Percentiles rank a stretch among this genome's conserved stretches.
phyloP scores from a whole-genome alignment of 2,797 vertebrate genomes.

The Argya squamiceps region DNA sequence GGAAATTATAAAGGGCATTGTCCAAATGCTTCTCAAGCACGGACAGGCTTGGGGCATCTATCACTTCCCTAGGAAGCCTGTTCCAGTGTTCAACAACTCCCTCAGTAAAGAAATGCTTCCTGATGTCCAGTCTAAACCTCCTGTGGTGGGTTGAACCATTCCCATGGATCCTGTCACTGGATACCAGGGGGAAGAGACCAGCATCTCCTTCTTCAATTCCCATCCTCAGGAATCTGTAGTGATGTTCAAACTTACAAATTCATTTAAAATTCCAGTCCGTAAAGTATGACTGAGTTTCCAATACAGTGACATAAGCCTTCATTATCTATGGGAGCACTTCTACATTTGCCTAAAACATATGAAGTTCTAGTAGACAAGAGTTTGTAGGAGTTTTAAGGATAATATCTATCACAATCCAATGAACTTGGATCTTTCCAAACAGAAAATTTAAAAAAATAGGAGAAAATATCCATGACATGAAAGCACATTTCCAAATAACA shows the following conservation, averaged over 20 bases:
- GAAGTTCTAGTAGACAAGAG: not conserved
- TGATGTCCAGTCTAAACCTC: not conserved
- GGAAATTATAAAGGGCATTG: not conserved
- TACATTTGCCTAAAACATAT: not conserved
- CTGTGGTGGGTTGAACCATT: not conserved
- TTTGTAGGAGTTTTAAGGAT: not conserved
- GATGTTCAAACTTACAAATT: not conserved
- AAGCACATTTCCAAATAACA: not conserved
- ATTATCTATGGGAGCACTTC: not conserved
- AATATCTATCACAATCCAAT: not conserved
- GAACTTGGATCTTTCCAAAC: not conserved
- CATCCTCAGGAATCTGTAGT: not conserved
- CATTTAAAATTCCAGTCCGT: not conserved
- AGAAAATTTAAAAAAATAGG: not conserved
- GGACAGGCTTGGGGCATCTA: accelerated
- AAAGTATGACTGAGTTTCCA: not conserved
- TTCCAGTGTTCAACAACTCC: not conserved
- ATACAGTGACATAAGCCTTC: not conserved
- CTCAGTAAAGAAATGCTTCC: not conserved
- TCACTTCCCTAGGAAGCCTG: not conserved
- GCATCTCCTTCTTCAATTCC: not conserved
- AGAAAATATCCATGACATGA: not conserved
- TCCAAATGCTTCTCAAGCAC: not conserved
- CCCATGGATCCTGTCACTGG: not conserved
- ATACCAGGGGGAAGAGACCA: not conserved